Percentiles rank a stretch among this genome's conserved stretches.
Conservation (phyloP, 2,888 invertebrate species). For the Patella pellucida region DNA sequence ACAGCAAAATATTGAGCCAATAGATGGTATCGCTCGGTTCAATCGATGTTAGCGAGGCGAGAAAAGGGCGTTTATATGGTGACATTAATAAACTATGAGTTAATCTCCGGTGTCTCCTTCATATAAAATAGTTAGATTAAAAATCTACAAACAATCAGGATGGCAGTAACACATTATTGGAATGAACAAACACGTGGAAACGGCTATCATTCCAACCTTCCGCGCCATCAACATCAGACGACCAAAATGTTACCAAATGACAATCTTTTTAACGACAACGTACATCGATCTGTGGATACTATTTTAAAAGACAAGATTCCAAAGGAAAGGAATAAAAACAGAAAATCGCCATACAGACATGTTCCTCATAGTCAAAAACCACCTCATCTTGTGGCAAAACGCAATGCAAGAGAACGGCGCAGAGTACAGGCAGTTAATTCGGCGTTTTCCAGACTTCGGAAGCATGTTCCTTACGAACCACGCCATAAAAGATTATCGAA, state of each 20-base stretch:
- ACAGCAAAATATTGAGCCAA: too few species aligned
- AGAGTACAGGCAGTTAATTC: conserved; percentile 79
- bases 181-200: too few species aligned
- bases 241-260: not conserved
- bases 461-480: conserved; percentile 76
- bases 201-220: too few species aligned
- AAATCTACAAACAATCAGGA: not conserved
- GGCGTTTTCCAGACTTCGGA: conserved; percentile 76
- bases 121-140: not conserved
- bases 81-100: conserved; percentile 3
- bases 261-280: not conserved
- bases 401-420: conserved; percentile 78
- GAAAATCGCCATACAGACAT: conserved; percentile 60
- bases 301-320: not conserved
- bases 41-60: too few species aligned
- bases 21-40: too few species aligned
- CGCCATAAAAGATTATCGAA: conserved; percentile 74
- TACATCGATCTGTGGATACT: not conserved
- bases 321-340: not conserved
- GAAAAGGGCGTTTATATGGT: not conserved
- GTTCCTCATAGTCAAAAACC: conserved; percentile 74
- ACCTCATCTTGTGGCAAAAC: conserved; percentile 75
- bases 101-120: conserved; percentile 2
- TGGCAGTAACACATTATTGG: too few species aligned
- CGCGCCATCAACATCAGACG: too few species aligned